Conservation (phyloP, 1,140 invertebrate species). For the Bradysia coprophila region DNA sequence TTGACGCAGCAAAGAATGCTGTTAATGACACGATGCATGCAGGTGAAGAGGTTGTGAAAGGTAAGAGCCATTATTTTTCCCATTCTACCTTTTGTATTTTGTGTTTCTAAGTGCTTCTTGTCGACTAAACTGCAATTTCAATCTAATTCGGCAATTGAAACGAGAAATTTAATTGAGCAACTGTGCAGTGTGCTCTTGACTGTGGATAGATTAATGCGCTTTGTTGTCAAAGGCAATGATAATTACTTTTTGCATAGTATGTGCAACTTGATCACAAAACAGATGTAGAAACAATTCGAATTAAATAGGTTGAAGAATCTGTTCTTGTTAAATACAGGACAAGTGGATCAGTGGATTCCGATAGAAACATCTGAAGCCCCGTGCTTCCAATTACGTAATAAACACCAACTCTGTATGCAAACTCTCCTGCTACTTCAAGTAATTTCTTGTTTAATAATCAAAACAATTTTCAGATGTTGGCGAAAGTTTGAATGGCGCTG, state of each 20-base stretch:
- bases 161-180: no score
- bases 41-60: neutral
- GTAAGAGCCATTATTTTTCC: neutral
- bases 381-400: no score
- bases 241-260: no score
- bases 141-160: no score
- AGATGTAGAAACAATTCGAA: no score
- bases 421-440: neutral
- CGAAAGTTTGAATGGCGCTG: neutral
- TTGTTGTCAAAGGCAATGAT: no score
- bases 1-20: slow-evolving; percentile 15
- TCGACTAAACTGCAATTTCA: neutral
- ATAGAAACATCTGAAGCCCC: neutral
- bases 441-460: neutral
- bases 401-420: neutral
- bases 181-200: no score
- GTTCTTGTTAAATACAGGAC: no score
- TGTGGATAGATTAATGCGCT: no score
- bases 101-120: neutral
- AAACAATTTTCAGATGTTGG: neutral
- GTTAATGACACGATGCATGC: slow-evolving; percentile 11
- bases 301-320: no score
- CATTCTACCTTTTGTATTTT: neutral
- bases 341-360: neutral
- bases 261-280: no score